phyloP scores from a whole-genome alignment of 2,113 vertebrate genomes.

The Tyto alba region DNA sequence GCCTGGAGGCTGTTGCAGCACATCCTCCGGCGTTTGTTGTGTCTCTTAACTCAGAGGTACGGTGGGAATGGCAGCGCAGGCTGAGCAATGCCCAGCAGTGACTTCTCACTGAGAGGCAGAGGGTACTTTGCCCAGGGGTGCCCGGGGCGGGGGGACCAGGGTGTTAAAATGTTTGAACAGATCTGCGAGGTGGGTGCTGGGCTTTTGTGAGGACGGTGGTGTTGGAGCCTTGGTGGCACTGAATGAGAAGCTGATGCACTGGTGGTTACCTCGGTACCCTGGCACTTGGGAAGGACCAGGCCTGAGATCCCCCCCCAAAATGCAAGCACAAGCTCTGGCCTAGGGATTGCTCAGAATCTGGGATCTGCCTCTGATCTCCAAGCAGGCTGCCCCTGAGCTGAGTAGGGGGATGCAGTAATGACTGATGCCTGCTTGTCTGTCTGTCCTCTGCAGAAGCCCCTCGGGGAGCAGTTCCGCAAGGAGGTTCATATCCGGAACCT shows the following conservation, averaged over 20 bases:
- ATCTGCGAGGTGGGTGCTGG: not conserved
- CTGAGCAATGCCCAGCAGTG: not conserved
- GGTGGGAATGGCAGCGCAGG: not conserved
- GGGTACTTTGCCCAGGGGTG: not conserved
- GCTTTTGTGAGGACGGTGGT: not conserved
- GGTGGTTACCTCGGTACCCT: not conserved
- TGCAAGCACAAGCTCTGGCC: fast-evolving
- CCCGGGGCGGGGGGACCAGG: fast-evolving
- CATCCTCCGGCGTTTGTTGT: not conserved
- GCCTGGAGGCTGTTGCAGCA: not conserved
- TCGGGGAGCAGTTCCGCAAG: constrained; percentile 96
- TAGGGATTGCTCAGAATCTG: not conserved
- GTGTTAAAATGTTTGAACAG: not conserved
- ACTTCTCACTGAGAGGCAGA: not conserved
- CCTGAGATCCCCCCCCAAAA: not conserved
- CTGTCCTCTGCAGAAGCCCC: constrained; percentile 83
- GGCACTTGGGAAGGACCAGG: not conserved
- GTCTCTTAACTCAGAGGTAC: not conserved
- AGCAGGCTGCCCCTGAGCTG: not conserved
- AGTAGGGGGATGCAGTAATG: not conserved
- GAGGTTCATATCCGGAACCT: constrained; percentile 98
- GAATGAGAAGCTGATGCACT: not conserved
- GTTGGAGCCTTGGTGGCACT: not conserved
- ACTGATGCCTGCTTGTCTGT: not conserved
- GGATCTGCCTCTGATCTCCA: not conserved